A percentile compares a stretch with the other conserved stretches of the same genome.
Conservation (phyloP, 2,113 vertebrate species). For the Bambusicola thoracicus region DNA sequence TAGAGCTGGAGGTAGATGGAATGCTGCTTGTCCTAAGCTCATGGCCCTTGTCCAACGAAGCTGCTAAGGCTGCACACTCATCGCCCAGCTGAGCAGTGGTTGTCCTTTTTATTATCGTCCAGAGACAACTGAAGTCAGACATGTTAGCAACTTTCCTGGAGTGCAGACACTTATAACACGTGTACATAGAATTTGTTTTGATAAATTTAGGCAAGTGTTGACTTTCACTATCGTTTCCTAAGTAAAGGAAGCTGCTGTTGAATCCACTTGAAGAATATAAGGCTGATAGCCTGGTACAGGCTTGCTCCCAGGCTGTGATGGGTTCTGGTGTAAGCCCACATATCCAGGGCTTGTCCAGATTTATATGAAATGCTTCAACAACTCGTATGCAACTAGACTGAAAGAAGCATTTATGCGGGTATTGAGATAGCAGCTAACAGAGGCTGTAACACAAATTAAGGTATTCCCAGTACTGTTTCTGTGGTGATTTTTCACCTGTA, state of each 20-base stretch:
- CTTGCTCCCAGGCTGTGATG: neutral
- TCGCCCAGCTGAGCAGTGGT: fast-evolving
- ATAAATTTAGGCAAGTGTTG: neutral
- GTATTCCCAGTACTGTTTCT: neutral
- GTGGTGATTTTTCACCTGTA: neutral
- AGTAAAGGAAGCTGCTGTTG: neutral
- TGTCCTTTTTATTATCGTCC: neutral
- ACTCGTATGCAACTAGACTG: neutral
- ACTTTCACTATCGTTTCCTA: neutral
- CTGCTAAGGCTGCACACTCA: neutral
- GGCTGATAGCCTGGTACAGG: neutral
- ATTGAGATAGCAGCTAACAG: neutral
- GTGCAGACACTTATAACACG: neutral
- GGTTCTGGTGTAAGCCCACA: neutral
- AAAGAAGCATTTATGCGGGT: neutral
- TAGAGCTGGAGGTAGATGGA: neutral
- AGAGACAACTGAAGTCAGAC: neutral
- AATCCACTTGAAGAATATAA: neutral
- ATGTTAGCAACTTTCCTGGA: neutral
- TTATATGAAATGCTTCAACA: neutral
- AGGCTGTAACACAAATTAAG: neutral
- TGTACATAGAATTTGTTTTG: neutral
- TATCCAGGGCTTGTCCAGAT: neutral
- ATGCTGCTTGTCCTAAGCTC: neutral
- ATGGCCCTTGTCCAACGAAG: neutral